Evolutionary conservation across 2,888 invertebrate species (phyloP), one percentile per base, ranked within the genome.

Genomic region (Hypolimnas misippus): DNA sequence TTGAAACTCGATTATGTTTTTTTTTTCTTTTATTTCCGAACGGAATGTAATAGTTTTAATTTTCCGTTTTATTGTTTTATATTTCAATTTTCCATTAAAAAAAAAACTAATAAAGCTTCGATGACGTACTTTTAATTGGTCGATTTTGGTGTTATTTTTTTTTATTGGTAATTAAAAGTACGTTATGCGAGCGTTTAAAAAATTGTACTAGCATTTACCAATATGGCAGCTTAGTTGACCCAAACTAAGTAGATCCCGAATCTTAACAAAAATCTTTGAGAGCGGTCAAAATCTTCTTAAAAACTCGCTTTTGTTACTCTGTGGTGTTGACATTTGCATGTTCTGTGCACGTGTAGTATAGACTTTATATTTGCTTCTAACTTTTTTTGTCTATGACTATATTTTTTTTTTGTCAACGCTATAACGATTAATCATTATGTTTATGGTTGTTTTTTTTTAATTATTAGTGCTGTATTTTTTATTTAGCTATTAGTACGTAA

Each of bases 171-270:
- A 86, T 75, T 77, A 73, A 87, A 86, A 78, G 89, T 88, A 82
- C 84, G 89, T 86, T 72, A 70, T 81, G 77, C 83, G 84, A 79
- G 70, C 66, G 42, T 77, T 76, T 77, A 82, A 86, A 25, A 84
- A 77, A 76, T 70, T 82, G 79, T 77, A 80, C 53, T 90, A 89
- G 89, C 92, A 92, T 92, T 92, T 92, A 92, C 92, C 92, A 92
- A 92, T 87, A 89, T 85, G 91, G 90, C 91, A 90, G 91, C 89
- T 87, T 90, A 84, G 82, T 77, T 76, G 65, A 71, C 71, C 76
- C 73, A 70, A 76, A 72, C 77, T 63, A 60, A 66, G 81, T 87
- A 88, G 87, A 74, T 69, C 73, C 82, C 82, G 66, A 73, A 68
- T 73, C 78, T 78, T 76, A 61, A 65, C 62, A 67, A 72, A 73